phyloP scores from a whole-genome alignment of 2,113 vertebrate genomes.

The Hippocampus barbouri region DNA sequence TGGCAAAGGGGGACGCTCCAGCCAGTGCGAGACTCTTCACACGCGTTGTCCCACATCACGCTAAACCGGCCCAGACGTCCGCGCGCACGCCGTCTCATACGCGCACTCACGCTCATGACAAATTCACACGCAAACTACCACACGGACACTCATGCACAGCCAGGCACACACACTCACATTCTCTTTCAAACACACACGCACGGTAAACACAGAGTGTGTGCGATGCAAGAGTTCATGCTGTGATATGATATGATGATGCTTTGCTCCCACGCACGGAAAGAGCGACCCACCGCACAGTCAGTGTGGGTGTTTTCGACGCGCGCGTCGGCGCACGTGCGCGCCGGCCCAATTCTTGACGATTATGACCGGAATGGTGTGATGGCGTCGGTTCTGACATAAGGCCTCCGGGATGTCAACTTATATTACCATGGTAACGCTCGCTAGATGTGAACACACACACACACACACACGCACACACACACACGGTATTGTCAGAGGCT shows the following conservation, averaged over 20 bases:
- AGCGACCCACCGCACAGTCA: conserved; percentile 34
- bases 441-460: not conserved
- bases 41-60: too few species aligned
- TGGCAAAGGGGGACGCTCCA: not conserved
- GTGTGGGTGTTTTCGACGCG: conserved; percentile 34
- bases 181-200: too few species aligned
- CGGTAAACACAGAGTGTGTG: not conserved
- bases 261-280: conserved; percentile 58
- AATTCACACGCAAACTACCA: too few species aligned
- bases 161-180: too few species aligned
- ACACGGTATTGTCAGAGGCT: not conserved
- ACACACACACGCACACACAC: conserved; percentile 8
- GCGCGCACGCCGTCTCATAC: too few species aligned
- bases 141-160: too few species aligned
- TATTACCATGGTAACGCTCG: not conserved
- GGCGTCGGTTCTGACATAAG: not conserved
- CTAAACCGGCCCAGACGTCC: too few species aligned
- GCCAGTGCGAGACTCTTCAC: too few species aligned
- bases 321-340: not conserved
- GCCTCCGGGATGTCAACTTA: not conserved
- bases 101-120: too few species aligned
- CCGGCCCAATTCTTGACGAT: not conserved
- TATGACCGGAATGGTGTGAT: not conserved
- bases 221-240: conserved; percentile 33
- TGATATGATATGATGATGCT: conserved; percentile 45